Conservation (phyloP, 2,888 invertebrate species). For the Scaptodrosophila latifasciaeformis region DNA sequence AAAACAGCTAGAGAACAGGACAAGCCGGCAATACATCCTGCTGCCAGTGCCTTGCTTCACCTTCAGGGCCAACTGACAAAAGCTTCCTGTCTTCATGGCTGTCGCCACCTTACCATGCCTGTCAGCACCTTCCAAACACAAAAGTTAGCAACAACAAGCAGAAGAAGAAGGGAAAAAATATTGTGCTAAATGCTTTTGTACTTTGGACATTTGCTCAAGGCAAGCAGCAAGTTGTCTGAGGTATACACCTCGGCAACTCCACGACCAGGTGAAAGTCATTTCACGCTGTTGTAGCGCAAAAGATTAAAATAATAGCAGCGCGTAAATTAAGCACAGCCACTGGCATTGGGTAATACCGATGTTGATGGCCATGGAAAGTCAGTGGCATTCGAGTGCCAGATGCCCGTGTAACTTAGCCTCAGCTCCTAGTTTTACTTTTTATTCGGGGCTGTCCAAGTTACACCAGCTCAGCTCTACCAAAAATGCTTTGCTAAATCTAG, state of each 20-base stretch:
- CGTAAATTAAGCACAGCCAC: constrained; percentile 64
- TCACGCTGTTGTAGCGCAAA: constrained; percentile 69
- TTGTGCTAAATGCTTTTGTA: constrained; percentile 59
- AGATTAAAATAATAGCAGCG: constrained; percentile 70
- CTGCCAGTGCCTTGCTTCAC: constrained; percentile 20
- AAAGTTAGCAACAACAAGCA: constrained; percentile 12
- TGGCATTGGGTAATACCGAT: not conserved
- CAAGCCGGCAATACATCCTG: constrained; percentile 17
- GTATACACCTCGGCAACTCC: constrained; percentile 11
- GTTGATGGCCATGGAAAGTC: not conserved
- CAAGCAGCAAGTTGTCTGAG: constrained; percentile 2
- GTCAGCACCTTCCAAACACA: constrained; percentile 31
- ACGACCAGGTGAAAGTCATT: constrained; percentile 64
- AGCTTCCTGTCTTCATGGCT: constrained; percentile 47
- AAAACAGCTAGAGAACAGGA: too few species aligned
- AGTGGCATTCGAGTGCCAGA: not conserved
- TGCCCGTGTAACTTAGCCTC: too few species aligned
- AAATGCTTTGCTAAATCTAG: too few species aligned
- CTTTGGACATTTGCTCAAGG: constrained; percentile 32
- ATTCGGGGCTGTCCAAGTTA: too few species aligned
- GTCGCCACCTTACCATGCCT: too few species aligned
- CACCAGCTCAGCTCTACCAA: too few species aligned
- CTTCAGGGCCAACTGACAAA: constrained; percentile 41
- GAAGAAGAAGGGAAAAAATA: constrained; percentile 16
- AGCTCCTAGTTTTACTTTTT: too few species aligned